Base-by-base conservation (phyloP, 2,888 invertebrate genomes). In the Trisateles emortualis region DNA sequence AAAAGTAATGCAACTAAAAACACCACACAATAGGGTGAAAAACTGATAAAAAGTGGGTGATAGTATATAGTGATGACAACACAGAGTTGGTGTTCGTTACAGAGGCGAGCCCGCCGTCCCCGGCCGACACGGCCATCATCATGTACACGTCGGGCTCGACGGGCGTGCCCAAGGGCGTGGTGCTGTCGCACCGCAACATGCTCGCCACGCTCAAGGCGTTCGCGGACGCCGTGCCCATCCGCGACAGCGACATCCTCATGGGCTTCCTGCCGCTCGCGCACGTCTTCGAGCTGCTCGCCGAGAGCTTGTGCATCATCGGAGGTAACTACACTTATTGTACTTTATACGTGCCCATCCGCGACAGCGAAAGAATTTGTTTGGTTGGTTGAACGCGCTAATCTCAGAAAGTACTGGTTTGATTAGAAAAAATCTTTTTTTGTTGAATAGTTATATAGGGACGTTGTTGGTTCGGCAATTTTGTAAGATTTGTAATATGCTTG, bases 111-210 rank as follows among this genome's bases (percentile, higher is more conserved):
- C 93, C 95, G 4, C 97, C 98, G 1, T 86, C 88, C 4, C 88
- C 95, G 4, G 91, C 95, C 10, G 99, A 99, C 86, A 95, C 96
- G 3, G 99, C 99, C 42, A 98, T 99, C 75, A 96, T 99, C 35
- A 99, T 99, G 99, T 99, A 99, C 93, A 99, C 99, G 1, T 98
- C 98, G 71, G 99, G 99, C 4, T 99, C 99, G 0, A 99, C 99
- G 2, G 99, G 99, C 46, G 95, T 96, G 55, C 99, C 99, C 0
- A 99, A 99, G 90, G 99, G 98, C 75, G 97, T 98, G 10, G 82
- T 97, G 14, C 92, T 98, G 26, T 95, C 96, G 2, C 98, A 98
- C 86, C 95, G 94, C 77, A 98, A 98, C 88, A 95, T 97, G 81
- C 93, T 97, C 68, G 94, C 96, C 30, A 96, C 97, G 17, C 94